These are phyloP conservation scores for Pachypanchax playfairii DNA, from an alignment of 2,113 vertebrate genomes.

Conservation along the genomic window DNA sequence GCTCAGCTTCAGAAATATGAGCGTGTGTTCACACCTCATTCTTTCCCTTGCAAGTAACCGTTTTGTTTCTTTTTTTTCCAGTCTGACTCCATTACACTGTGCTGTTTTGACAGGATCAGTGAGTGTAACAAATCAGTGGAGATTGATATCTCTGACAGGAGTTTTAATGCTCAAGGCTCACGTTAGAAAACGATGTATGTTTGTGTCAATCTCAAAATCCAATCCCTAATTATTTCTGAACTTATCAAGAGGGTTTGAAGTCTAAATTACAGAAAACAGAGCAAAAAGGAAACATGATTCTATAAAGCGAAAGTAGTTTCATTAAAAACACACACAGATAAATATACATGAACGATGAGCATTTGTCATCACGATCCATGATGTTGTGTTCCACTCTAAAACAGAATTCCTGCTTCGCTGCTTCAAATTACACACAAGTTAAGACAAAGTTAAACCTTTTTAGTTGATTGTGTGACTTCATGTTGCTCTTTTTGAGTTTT, in stretches of 20 bases:
- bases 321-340: no score
- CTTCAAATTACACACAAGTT: no score
- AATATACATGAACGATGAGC: no score
- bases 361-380: no score
- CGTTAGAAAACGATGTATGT: neutral
- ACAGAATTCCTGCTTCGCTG: no score
- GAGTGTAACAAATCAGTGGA: neutral
- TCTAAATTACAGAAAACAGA: no score
- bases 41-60: conserved; percentile 18
- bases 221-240: neutral
- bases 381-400: no score
- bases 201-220: neutral
- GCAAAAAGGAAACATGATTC: neutral
- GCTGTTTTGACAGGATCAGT: conserved; percentile 4
- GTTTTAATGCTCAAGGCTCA: neutral
- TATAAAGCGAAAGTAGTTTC: no score
- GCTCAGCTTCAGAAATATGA: conserved; percentile 19
- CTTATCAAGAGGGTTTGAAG: neutral
- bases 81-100: neutral
- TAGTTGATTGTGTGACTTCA: no score
- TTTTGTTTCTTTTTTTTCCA: neutral
- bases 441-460: no score
- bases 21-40: conserved; percentile 19
- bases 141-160: neutral
- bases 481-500: no score